Base-by-base conservation (phyloP, 2,797 vertebrate genomes). In the Dendrocincla tyrannina region DNA sequence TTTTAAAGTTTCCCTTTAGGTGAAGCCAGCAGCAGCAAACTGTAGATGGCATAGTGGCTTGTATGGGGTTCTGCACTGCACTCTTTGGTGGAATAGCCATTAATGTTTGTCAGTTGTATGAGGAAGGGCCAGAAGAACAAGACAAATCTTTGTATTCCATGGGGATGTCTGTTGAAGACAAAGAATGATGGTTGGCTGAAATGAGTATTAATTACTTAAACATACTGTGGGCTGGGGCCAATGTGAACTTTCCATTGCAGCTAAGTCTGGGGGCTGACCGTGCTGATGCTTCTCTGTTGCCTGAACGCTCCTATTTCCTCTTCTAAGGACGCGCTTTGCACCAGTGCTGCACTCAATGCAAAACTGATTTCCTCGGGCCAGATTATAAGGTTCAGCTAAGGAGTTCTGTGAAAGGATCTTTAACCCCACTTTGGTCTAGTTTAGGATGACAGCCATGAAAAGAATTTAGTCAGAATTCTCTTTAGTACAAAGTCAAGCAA, bases 151-250 rank as follows among this genome's bases (percentile, higher is more conserved):
- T 60, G 72, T 88, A 93, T 91, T 79, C 92, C 84, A 15, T 49
- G 74, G 90, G 77, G 88, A 85, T 70, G 60, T 93, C 76, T 89
- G 75, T 53, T 89, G 76, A 93, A 93, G 76, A 90, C 92, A 93
- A 80, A 74, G 88, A 94, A 84, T 75, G 88, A 86, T 55, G 44
- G 37, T 47, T 96, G 85, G 85, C 64, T 85, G 72, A 83, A 92
- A 88, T 85, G 49, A 72, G 39, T 56, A 50, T 94, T 89, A 91
- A 93, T 89, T 92, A 75, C 76, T 73, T 87, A 93, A 93, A 69
- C 73, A 64, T 15, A 53, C 68, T 77, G 60, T 89, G 79, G 85
- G 60, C 24, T 53, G 64, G 33, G 72, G 72, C 79, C 86, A 79
- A 1, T 15, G 44, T 74, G 82, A 76, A 88, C n/a, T 77, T 35